Conservation (phyloP, 2,797 vertebrate species). For the Semotilus atromaculatus region DNA sequence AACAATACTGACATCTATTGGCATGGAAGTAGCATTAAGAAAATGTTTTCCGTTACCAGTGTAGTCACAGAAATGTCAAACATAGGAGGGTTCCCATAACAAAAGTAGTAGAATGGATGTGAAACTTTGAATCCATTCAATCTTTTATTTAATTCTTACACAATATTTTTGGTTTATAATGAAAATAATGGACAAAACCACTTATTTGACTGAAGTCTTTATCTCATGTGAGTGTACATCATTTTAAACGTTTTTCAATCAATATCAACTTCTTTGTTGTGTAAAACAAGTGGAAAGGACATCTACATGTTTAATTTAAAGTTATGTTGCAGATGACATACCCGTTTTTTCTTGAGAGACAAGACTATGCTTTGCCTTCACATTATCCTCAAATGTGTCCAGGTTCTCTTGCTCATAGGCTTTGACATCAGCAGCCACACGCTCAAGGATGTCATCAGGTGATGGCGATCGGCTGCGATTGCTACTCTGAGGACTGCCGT, state of each 20-base stretch:
- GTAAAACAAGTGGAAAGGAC: neutral
- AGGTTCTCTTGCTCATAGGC: conserved; percentile 96
- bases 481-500: conserved; percentile 95
- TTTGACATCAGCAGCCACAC: conserved; percentile 96
- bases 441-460: conserved; percentile 94
- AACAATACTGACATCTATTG: conserved; percentile 3
- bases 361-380: conserved; percentile 97
- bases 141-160: neutral
- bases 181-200: neutral
- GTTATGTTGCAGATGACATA: conserved; percentile 63
- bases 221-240: neutral
- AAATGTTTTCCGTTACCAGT: neutral
- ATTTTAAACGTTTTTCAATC: neutral
- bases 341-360: conserved; percentile 96
- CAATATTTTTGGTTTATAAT: no score
- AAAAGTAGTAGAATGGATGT: neutral
- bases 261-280: neutral
- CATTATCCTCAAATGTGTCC: conserved; percentile 94
- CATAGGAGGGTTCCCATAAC: neutral
- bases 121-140: neutral
- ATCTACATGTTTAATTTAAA: neutral
- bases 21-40: neutral
- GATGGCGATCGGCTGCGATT: conserved; percentile 93
- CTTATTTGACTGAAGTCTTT: neutral
- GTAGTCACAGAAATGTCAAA: neutral